Base-by-base conservation (phyloP, 92 coral and sea anemone species). In the Epizoanthus illoricatus region DNA sequence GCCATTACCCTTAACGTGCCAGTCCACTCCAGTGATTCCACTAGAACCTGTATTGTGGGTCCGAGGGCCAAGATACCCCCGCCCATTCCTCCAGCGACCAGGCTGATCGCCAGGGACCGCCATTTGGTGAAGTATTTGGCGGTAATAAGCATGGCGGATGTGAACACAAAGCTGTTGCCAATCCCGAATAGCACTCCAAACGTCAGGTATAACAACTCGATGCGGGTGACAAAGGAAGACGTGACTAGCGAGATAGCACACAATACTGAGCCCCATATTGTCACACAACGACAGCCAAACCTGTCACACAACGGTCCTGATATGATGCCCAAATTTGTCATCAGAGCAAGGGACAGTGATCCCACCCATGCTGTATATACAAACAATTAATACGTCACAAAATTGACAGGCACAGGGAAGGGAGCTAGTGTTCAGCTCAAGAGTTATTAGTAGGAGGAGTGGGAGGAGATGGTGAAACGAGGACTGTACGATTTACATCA, bases 221-320 rank as follows among this genome's bases (percentile, higher is more conserved):
- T 60, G 23, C 23, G 70, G 9, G 58, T 58, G 18, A 57, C 86
- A 66, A 86, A 86, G 15, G 89, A 86, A 23, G 89, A 86, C 9
- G 86, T 67, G 20, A 86, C 43, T 79, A 86, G 63, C 19, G 85
- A 84, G 21, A 62, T 52, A 3, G 66, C 76, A 15, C 85, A 73
- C 33, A 86, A 65, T 58, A 81, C 1, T 45, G 85, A 84, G 13
- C 89, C 89, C 24, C 21, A n/a, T 28, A 86, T 65, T 59, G 85
- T 80, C 58, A 86, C 86, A 42, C 86, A 79, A 60, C 89, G 89
- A 66, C 86, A 86, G 45, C 89, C 89, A 68, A 70, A 65, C 28
- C 65, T 66, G 18, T 86, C 89, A 66, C 89, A 86, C 81, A 86
- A 49, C 23, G 80, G 57, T 9, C 83, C 84, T 24, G 86, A 80